These are phyloP conservation scores for Oopsacas minuta DNA, from an alignment of 37 sponge, comb jelly and placozoan genomes.

Conservation along the genomic window DNA sequence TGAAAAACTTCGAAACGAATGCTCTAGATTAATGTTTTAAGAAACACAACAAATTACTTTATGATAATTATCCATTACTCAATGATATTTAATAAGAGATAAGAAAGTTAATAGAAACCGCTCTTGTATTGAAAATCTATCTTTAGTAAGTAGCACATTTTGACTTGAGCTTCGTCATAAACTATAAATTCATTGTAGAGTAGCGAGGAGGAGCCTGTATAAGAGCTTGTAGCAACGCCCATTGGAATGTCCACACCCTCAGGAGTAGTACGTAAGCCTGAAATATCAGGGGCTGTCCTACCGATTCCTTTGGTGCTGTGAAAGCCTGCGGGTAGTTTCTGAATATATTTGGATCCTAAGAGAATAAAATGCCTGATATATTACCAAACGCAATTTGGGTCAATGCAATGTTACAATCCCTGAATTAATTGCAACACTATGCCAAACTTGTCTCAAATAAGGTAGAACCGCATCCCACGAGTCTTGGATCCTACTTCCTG, in stretches of 20 bases:
- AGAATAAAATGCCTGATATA: background rate
- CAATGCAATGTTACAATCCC: too few relatives aligned
- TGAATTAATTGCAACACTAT: too few relatives aligned
- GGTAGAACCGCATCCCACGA: too few relatives aligned
- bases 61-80: too few relatives aligned
- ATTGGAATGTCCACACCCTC: conserved; percentile 59
- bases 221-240: conserved; percentile 31
- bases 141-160: conserved; percentile 72
- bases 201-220: conserved; percentile 42
- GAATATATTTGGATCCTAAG: conserved; percentile 47
- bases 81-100: background rate
- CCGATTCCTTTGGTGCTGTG: conserved; percentile 95
- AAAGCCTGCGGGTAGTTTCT: conserved; percentile 74
- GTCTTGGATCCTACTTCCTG: too few relatives aligned
- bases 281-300: conserved; percentile 56
- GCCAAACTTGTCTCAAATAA: too few relatives aligned
- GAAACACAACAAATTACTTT: too few relatives aligned
- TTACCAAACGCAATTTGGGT: too few relatives aligned
- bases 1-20: too few relatives aligned
- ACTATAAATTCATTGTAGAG: conserved; percentile 99
- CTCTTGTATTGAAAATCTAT: conserved; percentile 62
- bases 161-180: conserved; percentile 92
- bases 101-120: background rate
- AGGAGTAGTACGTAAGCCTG: conserved; percentile 16
- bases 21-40: too few relatives aligned